Evolutionary conservation across 2,888 invertebrate species (phyloP).

Genomic region (Mesorhabditis sp.): DNA sequence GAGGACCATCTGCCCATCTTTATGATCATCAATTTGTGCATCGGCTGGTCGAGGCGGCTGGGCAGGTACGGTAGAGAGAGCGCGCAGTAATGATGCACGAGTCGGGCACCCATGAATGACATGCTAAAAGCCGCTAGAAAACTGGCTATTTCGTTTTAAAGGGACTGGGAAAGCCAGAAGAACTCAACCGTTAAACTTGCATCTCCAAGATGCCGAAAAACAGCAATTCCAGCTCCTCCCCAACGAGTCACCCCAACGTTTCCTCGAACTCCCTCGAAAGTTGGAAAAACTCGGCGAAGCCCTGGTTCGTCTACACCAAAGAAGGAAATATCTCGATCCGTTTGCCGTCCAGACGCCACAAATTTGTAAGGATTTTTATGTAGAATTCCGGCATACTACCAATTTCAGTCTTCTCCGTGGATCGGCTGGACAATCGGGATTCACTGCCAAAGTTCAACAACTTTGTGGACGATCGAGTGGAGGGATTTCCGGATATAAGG

Average conservation of each 20-base stretch:
- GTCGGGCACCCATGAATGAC: too few species aligned
- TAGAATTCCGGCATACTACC: neutral
- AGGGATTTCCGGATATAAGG: constrained; percentile 15
- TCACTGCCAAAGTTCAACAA: constrained; percentile 40
- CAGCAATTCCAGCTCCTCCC: neutral
- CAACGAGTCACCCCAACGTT: neutral
- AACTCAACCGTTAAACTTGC: too few species aligned
- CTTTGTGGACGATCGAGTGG: constrained; percentile 33
- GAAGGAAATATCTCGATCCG: neutral
- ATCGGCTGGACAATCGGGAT: constrained; percentile 30
- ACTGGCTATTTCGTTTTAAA: too few species aligned
- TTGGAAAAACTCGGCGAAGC: neutral
- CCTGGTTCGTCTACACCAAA: neutral
- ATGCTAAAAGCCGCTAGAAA: too few species aligned
- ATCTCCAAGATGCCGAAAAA: too few species aligned
- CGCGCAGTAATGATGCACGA: too few species aligned
- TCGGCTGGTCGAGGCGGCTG: neutral
- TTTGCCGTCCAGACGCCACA: neutral
- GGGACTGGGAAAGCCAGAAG: too few species aligned
- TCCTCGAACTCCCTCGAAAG: neutral
- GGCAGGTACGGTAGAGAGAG: neutral
- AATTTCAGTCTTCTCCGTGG: constrained; percentile 31
- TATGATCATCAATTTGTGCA: neutral
- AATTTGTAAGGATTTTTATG: neutral
- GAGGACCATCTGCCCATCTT: neutral